A percentile compares a stretch with the other conserved stretches of the same genome.
These are phyloP conservation scores for Portunus trituberculatus DNA, from an alignment of 1,140 invertebrate genomes.

Conservation along the genomic window DNA sequence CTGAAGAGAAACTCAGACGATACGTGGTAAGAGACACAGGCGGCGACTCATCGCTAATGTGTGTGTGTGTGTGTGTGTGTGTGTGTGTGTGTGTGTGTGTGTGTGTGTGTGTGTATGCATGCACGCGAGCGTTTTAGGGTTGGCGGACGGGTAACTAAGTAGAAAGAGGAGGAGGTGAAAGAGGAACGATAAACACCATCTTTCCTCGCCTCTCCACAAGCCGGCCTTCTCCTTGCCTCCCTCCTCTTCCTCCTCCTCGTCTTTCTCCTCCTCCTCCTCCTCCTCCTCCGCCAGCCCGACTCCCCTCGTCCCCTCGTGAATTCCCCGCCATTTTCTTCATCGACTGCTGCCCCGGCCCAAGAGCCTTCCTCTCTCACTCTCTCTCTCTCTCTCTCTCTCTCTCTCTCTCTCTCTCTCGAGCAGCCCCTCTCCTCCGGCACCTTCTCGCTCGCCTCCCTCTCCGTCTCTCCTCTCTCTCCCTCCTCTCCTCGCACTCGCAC, in stretches of 20 bases:
- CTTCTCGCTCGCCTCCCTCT: neutral
- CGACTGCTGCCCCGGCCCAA: neutral
- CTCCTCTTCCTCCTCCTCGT: neutral
- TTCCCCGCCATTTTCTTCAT: slow-evolving; percentile 54
- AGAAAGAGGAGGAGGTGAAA: neutral
- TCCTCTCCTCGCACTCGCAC: neutral
- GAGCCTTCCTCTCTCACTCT: slow-evolving; percentile 33
- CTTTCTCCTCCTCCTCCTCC: neutral
- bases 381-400: slow-evolving; percentile 29
- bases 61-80: slow-evolving; percentile 25
- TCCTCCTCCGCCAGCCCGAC: slow-evolving; percentile 24
- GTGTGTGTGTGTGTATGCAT: neutral
- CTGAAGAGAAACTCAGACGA: neutral
- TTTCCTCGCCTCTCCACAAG: neutral
- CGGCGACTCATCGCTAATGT: neutral
- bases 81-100: slow-evolving; percentile 3
- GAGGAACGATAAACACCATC: slow-evolving; percentile 27
- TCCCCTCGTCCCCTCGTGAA: slow-evolving; percentile 42
- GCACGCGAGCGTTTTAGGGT: too few species aligned
- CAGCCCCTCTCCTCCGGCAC: neutral
- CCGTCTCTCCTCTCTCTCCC: neutral
- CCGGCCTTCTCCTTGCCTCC: neutral
- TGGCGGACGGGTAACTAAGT: neutral
- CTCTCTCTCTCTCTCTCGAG: neutral
- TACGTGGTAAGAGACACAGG: neutral